phyloP scores from a whole-genome alignment of 2,113 vertebrate genomes.

The Chrysemys picta region DNA sequence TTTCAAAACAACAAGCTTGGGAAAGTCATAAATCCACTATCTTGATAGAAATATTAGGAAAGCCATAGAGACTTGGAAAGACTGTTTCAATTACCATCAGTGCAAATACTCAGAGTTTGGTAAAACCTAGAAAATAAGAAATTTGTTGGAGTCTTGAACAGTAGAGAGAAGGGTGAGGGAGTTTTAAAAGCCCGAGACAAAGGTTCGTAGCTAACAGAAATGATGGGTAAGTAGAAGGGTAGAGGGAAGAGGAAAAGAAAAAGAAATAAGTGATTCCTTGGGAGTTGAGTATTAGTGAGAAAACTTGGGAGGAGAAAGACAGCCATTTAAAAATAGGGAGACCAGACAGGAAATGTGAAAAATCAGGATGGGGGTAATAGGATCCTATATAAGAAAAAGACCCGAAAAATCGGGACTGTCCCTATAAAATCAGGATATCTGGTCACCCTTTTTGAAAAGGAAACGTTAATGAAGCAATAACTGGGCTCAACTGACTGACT shows the following conservation, averaged over 20 bases:
- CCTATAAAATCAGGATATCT: too few relatives aligned
- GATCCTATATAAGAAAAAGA: too few relatives aligned
- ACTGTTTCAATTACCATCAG: not conserved
- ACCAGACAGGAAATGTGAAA: too few relatives aligned
- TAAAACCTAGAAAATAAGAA: not conserved
- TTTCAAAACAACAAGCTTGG: not conserved
- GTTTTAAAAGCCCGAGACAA: not conserved
- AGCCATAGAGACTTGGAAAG: not conserved
- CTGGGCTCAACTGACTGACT: not conserved
- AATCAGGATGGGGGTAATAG: too few relatives aligned
- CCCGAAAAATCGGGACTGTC: too few relatives aligned
- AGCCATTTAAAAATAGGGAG: not conserved
- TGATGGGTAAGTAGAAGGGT: not conserved
- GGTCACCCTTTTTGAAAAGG: not conserved
- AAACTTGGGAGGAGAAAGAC: not conserved
- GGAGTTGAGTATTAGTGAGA: fast-evolving
- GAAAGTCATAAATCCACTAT: not conserved
- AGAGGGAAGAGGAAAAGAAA: not conserved
- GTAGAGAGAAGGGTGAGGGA: not conserved
- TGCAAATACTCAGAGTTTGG: not conserved
- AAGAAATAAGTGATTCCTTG: not conserved
- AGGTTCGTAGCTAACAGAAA: not conserved
- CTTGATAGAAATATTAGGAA: not conserved
- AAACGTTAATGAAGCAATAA: not conserved
- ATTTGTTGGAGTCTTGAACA: not conserved